Base-by-base conservation (phyloP, 2,888 invertebrate genomes). In the Heliconius erato region DNA sequence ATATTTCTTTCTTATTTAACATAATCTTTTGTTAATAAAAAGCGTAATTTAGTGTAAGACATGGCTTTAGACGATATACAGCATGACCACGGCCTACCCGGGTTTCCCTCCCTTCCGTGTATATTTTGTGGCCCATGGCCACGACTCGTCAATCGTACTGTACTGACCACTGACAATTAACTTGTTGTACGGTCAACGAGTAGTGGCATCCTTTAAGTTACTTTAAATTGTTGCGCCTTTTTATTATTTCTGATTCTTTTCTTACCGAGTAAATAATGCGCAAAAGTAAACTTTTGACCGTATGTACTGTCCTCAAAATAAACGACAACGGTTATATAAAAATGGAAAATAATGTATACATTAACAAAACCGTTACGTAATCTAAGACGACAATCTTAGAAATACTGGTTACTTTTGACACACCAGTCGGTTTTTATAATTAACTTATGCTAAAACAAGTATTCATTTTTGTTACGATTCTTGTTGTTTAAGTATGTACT, bases 331-430 rank as follows among this genome's bases (percentile, higher is more conserved):
- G 72, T 44, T 40, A 12, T 72, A 71, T 40, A 44, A 40, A 71
- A 71, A 71, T 72, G 44, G 40, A 44, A 71, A 72, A 72, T 71
- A 40, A 71, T 23, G 44, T n/a, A 26, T 44, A 72, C 72, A 44
- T 72, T 72, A 44, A 44, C 26, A 2, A 12, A 40, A 72, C 7
- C 35, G 40, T 72, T 72, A 72, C 72, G 44, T 72, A 44, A 72
- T 72, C 40, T 72, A 44, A 26, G 4, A n/a, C 71, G 14, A 71
- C 40, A 35, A 69, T 69, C 19, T 69, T 32, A 69, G 23, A 69
- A 69, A 35, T 32, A 35, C 23, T 11, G 4, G 23, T 23, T 12
- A 35, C 11, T 12, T 69, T 69, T 35, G 11, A 35, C 11, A 69
- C 4, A 35, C 9, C 23, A 54, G 54, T 54, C 2, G 19, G 12